Conservation (phyloP, 1,140 invertebrate species). For the Brachionus koreanus region DNA sequence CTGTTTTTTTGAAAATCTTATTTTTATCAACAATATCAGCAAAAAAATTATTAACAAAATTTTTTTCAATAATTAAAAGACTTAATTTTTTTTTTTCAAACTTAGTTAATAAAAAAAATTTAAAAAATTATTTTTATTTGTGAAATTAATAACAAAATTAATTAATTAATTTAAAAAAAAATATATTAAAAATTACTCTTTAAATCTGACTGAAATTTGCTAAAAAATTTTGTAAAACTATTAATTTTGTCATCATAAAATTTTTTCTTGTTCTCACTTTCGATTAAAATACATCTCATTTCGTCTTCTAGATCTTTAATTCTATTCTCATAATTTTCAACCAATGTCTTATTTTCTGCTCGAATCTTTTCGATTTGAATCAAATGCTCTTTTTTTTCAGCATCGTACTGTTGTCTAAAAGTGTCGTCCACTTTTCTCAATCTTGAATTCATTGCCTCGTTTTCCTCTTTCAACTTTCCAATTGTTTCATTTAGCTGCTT, state of each 20-base stretch:
- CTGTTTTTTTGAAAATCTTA: no score
- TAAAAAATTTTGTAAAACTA: constrained; percentile 27
- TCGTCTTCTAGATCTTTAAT: constrained; percentile 23
- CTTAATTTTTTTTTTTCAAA: no score
- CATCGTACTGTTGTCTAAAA: constrained; percentile 30
- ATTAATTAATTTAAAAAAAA: constrained; percentile 12
- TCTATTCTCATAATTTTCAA: neutral
- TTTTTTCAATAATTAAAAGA: no score
- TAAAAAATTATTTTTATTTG: neutral
- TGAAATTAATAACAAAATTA: constrained; percentile 20
- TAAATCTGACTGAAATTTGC: constrained; percentile 34
- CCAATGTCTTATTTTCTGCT: neutral
- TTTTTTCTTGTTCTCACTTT: constrained; percentile 28
- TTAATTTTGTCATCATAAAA: constrained; percentile 43
- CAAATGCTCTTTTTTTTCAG: constrained; percentile 40
- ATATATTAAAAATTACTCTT: constrained; percentile 27
- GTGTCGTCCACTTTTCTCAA: constrained; percentile 20
- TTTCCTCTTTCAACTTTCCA: neutral
- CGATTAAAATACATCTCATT: constrained; percentile 30
- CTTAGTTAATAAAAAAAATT: neutral
- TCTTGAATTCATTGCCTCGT: neutral
- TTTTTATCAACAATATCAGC: no score
- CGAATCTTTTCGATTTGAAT: neutral
- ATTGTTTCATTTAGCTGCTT: neutral
- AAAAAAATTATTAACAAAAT: no score